These are phyloP conservation scores for Suricata suricatta DNA, from an alignment of 2,113 vertebrate species.

Conservation along the genomic window DNA sequence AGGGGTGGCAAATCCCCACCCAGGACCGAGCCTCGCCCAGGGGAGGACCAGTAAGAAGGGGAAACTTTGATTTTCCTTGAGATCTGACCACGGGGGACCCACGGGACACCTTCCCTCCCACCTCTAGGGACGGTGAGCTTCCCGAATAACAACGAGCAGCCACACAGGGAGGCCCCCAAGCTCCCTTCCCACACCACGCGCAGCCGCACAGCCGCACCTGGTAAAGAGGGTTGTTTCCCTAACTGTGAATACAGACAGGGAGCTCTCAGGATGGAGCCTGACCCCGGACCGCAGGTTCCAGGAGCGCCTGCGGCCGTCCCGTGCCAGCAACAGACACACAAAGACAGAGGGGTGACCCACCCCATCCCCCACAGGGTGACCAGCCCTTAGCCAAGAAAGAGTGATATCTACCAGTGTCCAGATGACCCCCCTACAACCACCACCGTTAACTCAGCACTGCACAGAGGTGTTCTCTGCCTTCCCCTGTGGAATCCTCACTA, in stretches of 20 bases:
- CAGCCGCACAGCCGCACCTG: not conserved
- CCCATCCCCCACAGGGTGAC: not conserved
- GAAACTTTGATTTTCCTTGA: not conserved
- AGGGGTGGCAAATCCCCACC: rapidly evolving
- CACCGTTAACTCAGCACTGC: rapidly evolving
- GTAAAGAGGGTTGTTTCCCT: not conserved
- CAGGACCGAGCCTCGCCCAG: rapidly evolving
- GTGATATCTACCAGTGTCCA: rapidly evolving
- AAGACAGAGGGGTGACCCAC: rapidly evolving
- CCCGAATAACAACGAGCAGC: not conserved
- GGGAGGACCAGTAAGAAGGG: not conserved
- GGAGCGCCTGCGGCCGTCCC: not conserved
- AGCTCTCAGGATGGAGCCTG: rapidly evolving
- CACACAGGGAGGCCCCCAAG: not conserved
- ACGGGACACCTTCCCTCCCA: not conserved
- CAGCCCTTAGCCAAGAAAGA: rapidly evolving
- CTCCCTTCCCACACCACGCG: not conserved
- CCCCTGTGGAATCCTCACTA: rapidly evolving
- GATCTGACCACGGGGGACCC: rapidly evolving
- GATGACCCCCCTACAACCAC: rapidly evolving
- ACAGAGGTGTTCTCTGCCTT: rapidly evolving
- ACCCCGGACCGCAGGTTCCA: rapidly evolving
- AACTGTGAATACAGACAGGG: rapidly evolving
- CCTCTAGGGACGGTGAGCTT: rapidly evolving
- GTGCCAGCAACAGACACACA: too few species aligned